Conservation (phyloP, 2,888 invertebrate genomes). For the Caradrina kadenii region DNA sequence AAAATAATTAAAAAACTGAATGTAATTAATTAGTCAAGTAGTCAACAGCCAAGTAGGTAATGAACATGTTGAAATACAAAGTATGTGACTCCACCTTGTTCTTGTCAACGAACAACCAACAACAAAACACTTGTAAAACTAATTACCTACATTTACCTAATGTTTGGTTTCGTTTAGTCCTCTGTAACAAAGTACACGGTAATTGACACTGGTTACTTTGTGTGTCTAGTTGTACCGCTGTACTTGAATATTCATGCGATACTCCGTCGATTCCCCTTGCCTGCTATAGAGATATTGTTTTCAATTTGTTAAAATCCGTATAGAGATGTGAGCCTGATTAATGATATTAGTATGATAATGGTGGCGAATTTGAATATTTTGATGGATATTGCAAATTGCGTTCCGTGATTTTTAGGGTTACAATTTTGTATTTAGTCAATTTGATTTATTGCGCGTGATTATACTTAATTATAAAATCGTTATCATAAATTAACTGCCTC, state of each 20-base stretch:
- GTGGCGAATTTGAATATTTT: slow-evolving; percentile 42
- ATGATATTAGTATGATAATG: slow-evolving; percentile 53
- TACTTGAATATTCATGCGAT: slow-evolving; percentile 68
- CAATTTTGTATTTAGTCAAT: background rate
- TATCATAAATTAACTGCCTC: too few species aligned
- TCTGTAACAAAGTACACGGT: slow-evolving; percentile 57
- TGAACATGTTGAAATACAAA: too few species aligned
- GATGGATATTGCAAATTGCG: slow-evolving; percentile 39
- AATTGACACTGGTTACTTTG: slow-evolving; percentile 70
- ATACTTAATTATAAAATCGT: too few species aligned
- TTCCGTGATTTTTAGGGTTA: slow-evolving; percentile 17
- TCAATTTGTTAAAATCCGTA: slow-evolving; percentile 56
- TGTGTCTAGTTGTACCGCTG: slow-evolving; percentile 51
- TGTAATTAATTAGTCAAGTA: too few species aligned
- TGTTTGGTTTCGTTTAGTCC: slow-evolving; percentile 34
- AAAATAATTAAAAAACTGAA: too few species aligned
- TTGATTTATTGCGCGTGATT: background rate
- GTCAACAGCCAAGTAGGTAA: background rate
- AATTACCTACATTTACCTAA: slow-evolving; percentile 19
- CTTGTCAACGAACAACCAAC: background rate
- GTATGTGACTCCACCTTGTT: background rate
- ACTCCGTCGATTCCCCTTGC: slow-evolving; percentile 22
- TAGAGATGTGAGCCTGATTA: slow-evolving; percentile 46
- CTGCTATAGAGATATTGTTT: slow-evolving; percentile 59
- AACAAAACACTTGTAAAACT: slow-evolving; percentile 7